These are phyloP conservation scores for Bubo blakistoni DNA, from an alignment of 2,113 vertebrate species.

Conservation along the genomic window DNA sequence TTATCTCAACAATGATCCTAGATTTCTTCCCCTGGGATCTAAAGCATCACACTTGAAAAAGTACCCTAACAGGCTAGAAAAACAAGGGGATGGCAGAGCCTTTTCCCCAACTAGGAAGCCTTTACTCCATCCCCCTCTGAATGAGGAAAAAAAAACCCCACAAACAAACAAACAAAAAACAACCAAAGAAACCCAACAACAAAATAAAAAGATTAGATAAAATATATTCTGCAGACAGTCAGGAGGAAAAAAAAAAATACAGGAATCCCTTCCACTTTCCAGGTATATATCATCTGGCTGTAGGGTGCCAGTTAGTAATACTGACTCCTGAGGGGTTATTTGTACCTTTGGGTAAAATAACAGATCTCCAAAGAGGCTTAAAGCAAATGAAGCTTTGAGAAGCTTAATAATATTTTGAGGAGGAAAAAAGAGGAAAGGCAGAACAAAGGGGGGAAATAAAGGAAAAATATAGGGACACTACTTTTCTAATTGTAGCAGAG, in stretches of 20 bases:
- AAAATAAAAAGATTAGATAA: background rate
- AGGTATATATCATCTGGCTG: background rate
- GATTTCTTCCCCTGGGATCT: background rate
- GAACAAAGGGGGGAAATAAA: too few species aligned
- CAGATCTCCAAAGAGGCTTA: background rate
- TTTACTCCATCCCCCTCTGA: background rate
- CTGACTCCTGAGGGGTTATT: background rate
- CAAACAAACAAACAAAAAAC: background rate
- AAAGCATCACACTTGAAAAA: background rate
- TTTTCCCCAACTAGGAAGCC: background rate
- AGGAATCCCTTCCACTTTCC: background rate
- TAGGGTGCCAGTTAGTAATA: background rate
- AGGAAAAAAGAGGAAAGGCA: background rate
- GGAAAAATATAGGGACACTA: background rate
- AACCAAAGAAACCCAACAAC: too few species aligned
- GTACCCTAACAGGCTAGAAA: background rate
- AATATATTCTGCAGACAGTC: background rate
- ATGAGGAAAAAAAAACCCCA: background rate
- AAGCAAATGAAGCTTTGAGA: background rate
- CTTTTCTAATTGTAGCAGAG: background rate
- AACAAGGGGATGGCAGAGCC: background rate
- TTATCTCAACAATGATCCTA: background rate
- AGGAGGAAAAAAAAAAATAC: background rate
- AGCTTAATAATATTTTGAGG: background rate
- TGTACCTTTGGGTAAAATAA: background rate